Conservation (phyloP, 1,140 invertebrate genomes). For the Orchestia grillus region DNA sequence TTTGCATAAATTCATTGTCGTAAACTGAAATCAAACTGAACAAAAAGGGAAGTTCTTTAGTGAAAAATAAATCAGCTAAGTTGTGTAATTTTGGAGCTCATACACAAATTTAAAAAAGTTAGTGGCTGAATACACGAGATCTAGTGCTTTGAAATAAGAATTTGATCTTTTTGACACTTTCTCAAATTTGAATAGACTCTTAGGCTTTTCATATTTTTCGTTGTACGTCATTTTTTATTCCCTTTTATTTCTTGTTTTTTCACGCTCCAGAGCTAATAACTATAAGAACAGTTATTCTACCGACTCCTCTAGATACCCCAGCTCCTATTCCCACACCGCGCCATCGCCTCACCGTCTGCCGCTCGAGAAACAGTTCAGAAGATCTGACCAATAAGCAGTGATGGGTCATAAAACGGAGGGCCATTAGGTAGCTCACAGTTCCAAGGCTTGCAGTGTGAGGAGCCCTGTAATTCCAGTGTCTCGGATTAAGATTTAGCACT, state of each 20-base stretch:
- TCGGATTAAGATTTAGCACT: slow-evolving; percentile 54
- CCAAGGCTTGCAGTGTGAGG: slow-evolving; percentile 41
- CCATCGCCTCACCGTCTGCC: neutral
- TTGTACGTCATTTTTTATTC: neutral
- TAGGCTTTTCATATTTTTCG: neutral
- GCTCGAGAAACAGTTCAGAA: neutral
- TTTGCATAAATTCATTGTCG: no score
- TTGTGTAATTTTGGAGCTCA: no score
- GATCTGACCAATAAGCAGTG: slow-evolving; percentile 30
- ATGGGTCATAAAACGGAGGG: slow-evolving; percentile 31
- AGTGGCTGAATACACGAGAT: no score
- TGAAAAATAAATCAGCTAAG: no score
- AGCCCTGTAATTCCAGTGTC: slow-evolving; percentile 51
- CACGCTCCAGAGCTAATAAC: neutral
- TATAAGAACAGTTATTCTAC: neutral
- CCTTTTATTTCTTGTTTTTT: neutral
- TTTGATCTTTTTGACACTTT: neutral
- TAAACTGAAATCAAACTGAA: no score
- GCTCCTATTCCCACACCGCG: neutral
- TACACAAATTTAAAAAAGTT: no score
- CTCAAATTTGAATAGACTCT: neutral
- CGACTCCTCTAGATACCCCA: neutral
- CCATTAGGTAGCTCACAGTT: slow-evolving; percentile 55
- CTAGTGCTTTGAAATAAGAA: no score
- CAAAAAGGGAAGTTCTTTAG: no score